phyloP scores from a whole-genome alignment of 2,797 vertebrate species.

The Mareca strepera region DNA sequence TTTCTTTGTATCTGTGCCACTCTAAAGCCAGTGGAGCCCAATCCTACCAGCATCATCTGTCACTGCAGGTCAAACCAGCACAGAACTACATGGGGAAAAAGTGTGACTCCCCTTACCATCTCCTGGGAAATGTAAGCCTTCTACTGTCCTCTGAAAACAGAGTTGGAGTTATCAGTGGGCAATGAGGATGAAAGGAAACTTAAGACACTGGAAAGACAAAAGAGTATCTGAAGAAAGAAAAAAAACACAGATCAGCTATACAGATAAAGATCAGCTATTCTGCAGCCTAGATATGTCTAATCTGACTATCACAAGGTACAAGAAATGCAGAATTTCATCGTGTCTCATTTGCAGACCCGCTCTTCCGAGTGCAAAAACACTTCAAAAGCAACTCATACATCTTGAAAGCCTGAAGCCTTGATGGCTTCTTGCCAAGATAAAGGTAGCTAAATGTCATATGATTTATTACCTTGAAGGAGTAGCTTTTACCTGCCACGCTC shows the following conservation, averaged over 20 bases:
- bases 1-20: not conserved
- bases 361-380: not conserved
- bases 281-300: not conserved
- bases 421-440: not conserved
- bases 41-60: accelerated
- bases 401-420: not conserved
- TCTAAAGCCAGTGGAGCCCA: not conserved
- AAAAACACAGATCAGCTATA: not conserved
- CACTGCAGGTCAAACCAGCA: not conserved
- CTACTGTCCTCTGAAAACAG: not conserved
- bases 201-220: not conserved
- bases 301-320: not conserved
- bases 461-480: not conserved
- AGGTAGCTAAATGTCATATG: not conserved
- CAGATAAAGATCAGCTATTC: not conserved
- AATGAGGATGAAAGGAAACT: not conserved
- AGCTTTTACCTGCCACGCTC: not conserved
- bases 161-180: not conserved
- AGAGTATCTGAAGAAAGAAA: not conserved
- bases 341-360: not conserved
- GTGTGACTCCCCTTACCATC: not conserved
- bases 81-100: not conserved
- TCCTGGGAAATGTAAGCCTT: not conserved
- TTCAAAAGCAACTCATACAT: not conserved
- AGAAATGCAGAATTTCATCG: not conserved